Base-by-base conservation (phyloP, 2,113 vertebrate genomes). In the Dermatemys mawii region DNA sequence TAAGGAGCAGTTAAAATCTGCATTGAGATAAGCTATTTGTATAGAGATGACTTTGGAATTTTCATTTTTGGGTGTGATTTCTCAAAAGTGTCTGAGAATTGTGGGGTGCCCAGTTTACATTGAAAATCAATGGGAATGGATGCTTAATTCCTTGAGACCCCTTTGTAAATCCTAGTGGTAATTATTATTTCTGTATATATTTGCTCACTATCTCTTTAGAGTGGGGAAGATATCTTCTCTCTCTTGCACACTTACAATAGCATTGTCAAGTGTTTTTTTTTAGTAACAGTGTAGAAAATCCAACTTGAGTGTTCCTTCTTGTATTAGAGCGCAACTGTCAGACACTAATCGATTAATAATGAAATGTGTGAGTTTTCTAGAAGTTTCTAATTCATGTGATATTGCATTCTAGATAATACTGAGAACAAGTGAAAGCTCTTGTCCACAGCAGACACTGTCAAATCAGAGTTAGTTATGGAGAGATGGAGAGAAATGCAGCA, bases 381-480 rank as follows among this genome's bases (percentile, higher is more conserved):
- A 96, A 96, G 46, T 78, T 95, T 96, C 92, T 67, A 46, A 93
- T 90, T 92, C 95, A 93, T 86, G 67, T 88, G 84, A 84, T 89
- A 67, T 54, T 90, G 83, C 82, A 90, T 92, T 94, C 53, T 89
- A 92, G 67, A 82, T 90, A 90, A 53, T n/a, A 50, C 53, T 75
- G 84, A 94, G 96, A 93, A 86, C 81, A 95, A 97, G 87, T 86
- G 90, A 92, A 92, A 96, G 85, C 76, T 67, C 48, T 90, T 93
- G 95, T 75, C 95, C 76, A 51, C 32, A 94, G 94, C 93, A 94
- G 88, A 84, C 60, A 50, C 84, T 95, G 67, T 80, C 48, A 78
- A 54, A 87, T 86, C 38, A 93, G 63, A 89, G n/a, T 35, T 93
- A 55, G 38, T 93, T 96, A 86, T 90, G 90, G 53, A 95, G 78